These are phyloP conservation scores for Phalanger gymnotis DNA, from an alignment of 2,797 vertebrate species.

Conservation along the genomic window DNA sequence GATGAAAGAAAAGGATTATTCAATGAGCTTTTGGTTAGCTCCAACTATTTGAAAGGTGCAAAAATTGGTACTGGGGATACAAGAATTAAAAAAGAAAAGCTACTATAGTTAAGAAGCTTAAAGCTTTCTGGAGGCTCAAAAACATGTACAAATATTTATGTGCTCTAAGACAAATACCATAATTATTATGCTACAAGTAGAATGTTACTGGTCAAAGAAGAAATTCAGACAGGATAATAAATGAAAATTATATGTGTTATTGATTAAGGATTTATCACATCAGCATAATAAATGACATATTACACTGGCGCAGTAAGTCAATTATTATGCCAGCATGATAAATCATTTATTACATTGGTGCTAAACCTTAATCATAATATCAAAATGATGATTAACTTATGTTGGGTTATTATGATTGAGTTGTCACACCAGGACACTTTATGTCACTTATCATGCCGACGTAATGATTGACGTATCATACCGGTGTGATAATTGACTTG, in stretches of 20 bases:
- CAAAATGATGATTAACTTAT: neutral
- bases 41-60: neutral
- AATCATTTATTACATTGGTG: neutral
- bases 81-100: neutral
- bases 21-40: neutral
- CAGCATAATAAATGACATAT: neutral
- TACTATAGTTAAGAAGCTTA: neutral
- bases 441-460: neutral
- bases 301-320: too few relatives aligned
- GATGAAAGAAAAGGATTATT: neutral
- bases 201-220: neutral
- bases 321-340: too few relatives aligned
- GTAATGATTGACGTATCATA: neutral
- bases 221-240: neutral
- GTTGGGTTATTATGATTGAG: neutral
- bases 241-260: neutral
- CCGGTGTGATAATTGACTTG: neutral
- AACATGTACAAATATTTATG: neutral
- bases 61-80: neutral
- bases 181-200: neutral
- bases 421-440: neutral
- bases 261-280: neutral
- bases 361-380: neutral
- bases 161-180: neutral
- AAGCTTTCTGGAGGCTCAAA: neutral